phyloP scores from a whole-genome alignment of 2,797 vertebrate genomes.

The Sebastes iracundus region DNA sequence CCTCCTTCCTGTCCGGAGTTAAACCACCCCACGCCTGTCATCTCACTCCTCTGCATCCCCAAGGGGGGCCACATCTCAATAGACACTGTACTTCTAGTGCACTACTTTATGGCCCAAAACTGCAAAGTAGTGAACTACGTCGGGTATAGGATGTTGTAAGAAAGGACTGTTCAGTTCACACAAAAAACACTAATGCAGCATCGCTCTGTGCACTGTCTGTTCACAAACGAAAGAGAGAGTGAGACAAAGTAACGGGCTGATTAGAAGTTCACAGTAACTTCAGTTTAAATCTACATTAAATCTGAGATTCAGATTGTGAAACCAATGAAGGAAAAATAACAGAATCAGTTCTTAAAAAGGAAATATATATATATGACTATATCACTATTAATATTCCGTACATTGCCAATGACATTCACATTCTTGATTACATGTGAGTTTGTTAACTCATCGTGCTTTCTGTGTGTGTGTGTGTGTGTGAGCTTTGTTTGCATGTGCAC shows the following conservation, averaged over 20 bases:
- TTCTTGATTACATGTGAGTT: slow-evolving; percentile 24
- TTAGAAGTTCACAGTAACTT: neutral
- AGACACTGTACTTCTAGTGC: slow-evolving; percentile 27
- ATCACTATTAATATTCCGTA: slow-evolving; percentile 23
- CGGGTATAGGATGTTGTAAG: slow-evolving; percentile 14
- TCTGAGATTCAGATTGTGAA: slow-evolving; percentile 34
- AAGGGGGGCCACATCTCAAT: neutral
- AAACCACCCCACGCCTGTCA: slow-evolving; percentile 21
- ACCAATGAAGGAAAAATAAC: slow-evolving; percentile 38
- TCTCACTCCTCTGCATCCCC: slow-evolving; percentile 21
- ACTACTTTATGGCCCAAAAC: slow-evolving; percentile 24
- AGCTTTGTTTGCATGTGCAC: slow-evolving; percentile 20
- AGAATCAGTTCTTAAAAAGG: neutral
- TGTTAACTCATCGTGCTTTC: slow-evolving; percentile 13
- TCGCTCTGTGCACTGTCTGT: neutral
- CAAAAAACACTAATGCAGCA: slow-evolving; percentile 17
- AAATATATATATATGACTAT: slow-evolving; percentile 1
- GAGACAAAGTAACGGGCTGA: neutral
- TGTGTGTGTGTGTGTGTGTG: slow-evolving; percentile 11
- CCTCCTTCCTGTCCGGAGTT: slow-evolving; percentile 71
- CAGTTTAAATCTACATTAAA: slow-evolving; percentile 14
- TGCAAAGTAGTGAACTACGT: slow-evolving; percentile 14
- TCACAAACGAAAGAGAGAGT: neutral
- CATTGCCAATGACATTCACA: slow-evolving; percentile 56
- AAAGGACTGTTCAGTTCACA: slow-evolving; percentile 38